Percentiles rank a stretch among this genome's conserved stretches.
Conservation (phyloP, 37 sponge, comb jelly and placozoan genomes). For the Geodia barretti region DNA sequence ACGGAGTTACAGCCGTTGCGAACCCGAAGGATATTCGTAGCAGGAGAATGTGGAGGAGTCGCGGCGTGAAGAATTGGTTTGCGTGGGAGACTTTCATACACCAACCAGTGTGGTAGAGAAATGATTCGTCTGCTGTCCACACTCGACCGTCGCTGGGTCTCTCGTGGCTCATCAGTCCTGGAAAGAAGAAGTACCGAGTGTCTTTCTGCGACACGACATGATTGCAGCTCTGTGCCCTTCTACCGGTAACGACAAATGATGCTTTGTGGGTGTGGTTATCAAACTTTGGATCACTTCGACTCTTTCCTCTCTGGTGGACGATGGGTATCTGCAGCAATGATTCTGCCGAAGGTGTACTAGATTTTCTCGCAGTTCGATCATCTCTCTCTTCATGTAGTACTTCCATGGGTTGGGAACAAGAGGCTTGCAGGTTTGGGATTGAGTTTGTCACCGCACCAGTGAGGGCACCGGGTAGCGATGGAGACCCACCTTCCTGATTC, state of each 20-base stretch:
- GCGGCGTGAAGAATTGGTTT: conserved; percentile 23
- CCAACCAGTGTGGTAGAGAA: conserved; percentile 44
- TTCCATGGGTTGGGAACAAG: background rate
- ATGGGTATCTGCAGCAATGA: background rate
- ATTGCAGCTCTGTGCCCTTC: background rate
- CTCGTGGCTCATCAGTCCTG: conserved; percentile 20
- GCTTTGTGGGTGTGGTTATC: too few species aligned
- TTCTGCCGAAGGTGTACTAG: background rate
- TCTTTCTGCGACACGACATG: background rate
- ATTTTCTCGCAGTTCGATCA: background rate
- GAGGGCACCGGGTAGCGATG: background rate
- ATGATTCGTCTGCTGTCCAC: conserved; percentile 17
- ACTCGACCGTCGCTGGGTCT: conserved; percentile 8
- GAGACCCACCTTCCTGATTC: too few species aligned
- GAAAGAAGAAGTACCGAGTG: conserved; percentile 43
- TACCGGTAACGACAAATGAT: background rate
- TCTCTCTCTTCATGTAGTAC: too few species aligned
- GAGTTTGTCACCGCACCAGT: background rate
- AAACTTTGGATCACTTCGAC: background rate
- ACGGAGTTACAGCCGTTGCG: conserved; percentile 13
- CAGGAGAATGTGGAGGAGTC: conserved; percentile 33
- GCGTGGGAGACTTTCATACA: conserved; percentile 13
- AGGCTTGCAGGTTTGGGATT: background rate
- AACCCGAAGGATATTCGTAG: conserved; percentile 37
- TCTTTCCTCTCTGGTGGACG: background rate